Conservation (phyloP, 2,113 vertebrate species). For the Otis tarda region DNA sequence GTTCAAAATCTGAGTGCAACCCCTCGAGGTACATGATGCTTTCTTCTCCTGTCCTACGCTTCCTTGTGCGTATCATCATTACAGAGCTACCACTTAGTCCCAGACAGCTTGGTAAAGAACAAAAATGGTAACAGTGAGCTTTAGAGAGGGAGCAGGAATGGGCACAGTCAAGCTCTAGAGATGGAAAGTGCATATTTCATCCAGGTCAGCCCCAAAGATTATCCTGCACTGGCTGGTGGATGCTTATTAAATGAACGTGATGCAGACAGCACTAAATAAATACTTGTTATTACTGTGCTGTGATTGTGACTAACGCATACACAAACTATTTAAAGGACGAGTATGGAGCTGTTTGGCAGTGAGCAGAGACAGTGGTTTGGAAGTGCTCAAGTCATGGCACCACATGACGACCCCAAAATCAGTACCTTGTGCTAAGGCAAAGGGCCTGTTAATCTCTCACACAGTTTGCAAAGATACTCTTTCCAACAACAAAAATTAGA, state of each 20-base stretch:
- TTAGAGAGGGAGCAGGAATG: neutral
- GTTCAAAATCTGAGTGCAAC: neutral
- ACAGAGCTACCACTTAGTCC: neutral
- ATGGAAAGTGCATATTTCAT: neutral
- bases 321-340: neutral
- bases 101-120: neutral
- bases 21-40: accelerated
- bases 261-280: neutral
- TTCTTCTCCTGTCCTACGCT: neutral
- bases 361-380: neutral
- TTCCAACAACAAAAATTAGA: neutral
- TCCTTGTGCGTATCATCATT: neutral
- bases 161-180: neutral
- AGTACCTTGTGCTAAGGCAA: neutral
- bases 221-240: neutral
- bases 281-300: neutral
- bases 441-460: neutral
- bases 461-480: neutral
- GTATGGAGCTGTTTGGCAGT: neutral
- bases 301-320: neutral
- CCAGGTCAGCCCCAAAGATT: neutral
- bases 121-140: neutral
- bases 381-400: neutral
- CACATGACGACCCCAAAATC: neutral
- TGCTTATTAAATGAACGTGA: neutral